These are phyloP conservation scores for Callaeas wilsoni DNA, from an alignment of 2,113 vertebrate genomes.

Conservation along the genomic window DNA sequence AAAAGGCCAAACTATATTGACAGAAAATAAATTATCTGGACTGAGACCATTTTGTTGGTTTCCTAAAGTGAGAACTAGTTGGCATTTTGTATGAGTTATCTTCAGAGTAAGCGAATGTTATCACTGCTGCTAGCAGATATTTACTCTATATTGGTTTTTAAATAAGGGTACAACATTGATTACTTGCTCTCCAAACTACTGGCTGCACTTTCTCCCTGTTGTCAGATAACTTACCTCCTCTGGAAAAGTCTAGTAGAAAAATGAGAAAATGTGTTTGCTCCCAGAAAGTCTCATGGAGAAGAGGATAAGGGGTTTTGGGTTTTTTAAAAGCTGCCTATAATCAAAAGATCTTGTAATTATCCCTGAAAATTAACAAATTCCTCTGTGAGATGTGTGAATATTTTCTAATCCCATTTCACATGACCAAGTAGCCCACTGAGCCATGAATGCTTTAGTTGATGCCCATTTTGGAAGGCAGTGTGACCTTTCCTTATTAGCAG, in stretches of 20 bases:
- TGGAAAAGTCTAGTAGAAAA: not conserved
- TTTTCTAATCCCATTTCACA: not conserved
- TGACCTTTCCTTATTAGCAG: not conserved
- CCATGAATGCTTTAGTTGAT: not conserved
- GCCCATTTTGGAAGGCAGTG: not conserved
- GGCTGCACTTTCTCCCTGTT: not conserved
- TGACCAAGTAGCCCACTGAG: not conserved
- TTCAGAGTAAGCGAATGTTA: not conserved
- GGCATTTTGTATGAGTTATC: slow-evolving; percentile 13
- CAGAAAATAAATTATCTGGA: not conserved
- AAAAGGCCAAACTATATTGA: not conserved
- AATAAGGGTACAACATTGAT: slow-evolving; percentile 61
- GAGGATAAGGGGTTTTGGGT: rapidly evolving
- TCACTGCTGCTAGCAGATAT: not conserved
- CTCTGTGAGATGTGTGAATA: not conserved
- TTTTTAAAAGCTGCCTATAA: not conserved
- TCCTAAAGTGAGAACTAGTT: not conserved
- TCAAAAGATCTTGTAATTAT: not conserved
- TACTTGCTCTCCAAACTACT: slow-evolving; percentile 12
- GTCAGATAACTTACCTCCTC: not conserved
- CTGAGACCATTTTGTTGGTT: not conserved
- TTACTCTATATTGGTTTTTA: slow-evolving; percentile 66
- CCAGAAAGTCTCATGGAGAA: not conserved
- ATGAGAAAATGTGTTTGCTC: not conserved
- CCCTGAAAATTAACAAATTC: not conserved